A percentile compares a stretch with the other conserved stretches of the same genome.
Conservation (phyloP, 2,113 vertebrate species). For the Irena cyanogastra region DNA sequence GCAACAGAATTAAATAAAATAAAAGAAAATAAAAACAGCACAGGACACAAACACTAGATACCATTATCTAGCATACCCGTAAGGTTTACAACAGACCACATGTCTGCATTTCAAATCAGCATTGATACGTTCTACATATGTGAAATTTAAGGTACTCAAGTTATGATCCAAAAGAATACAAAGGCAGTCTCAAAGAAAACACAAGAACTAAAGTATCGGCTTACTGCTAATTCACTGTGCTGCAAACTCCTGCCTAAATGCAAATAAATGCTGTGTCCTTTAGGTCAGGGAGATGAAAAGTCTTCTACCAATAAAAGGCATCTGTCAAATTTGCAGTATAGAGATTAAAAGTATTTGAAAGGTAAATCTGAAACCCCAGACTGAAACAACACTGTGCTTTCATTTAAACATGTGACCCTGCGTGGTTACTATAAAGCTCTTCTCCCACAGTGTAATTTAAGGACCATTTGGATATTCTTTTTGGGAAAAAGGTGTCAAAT, state of each 20-base stretch:
- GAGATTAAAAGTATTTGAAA: constrained; percentile 48
- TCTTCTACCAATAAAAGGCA: background rate
- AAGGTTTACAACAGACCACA: background rate
- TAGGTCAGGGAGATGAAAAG: constrained; percentile 38
- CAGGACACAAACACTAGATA: background rate
- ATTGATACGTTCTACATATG: background rate
- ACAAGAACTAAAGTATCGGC: background rate
- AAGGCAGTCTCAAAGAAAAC: background rate
- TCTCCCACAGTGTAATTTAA: constrained; percentile 12
- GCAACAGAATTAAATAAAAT: background rate
- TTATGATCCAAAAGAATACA: background rate
- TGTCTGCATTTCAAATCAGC: background rate
- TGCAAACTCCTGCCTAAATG: background rate
- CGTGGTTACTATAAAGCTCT: constrained; percentile 21
- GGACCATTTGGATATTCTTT: constrained; percentile 25
- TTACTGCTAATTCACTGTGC: constrained; percentile 36
- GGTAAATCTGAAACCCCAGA: constrained; percentile 9
- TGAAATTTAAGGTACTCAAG: background rate
- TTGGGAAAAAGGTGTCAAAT: constrained; percentile 48
- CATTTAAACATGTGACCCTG: constrained; percentile 9
- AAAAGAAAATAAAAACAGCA: background rate
- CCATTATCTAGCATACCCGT: background rate
- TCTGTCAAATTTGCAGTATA: constrained; percentile 15
- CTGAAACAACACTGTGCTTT: constrained; percentile 40
- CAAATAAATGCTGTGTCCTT: constrained; percentile 32